Base-by-base conservation (phyloP, 2,888 invertebrate species). In the Euspilapteryx auroguttella region DNA sequence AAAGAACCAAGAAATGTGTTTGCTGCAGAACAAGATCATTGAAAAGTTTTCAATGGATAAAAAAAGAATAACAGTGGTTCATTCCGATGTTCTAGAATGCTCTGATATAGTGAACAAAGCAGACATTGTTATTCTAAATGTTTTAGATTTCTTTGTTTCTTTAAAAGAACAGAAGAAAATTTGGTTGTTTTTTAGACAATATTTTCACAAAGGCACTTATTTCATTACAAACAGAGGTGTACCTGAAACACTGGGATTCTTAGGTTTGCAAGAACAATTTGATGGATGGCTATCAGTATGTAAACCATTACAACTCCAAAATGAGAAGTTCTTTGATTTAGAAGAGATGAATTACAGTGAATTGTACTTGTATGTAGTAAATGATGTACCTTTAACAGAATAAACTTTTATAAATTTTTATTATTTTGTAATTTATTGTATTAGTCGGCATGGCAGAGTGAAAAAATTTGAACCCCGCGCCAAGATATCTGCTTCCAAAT, bases 111-210 rank as follows among this genome's bases (percentile, higher is more conserved):
- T 86, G 11, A 41, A 61, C 31, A 49, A 53, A 31, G 80, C 83
- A 9, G 78, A 87, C 52, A 61, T 87, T 28, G 55, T 86, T 14
- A 55, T 86, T 30, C 81, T 87, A 39, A 87, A 86, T 57, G 80
- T 83, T 2, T 79, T 86, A 45, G 85, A 86, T 42, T 86, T 85
- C 48, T 87, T 87, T 59, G 58, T 82, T 32, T 55, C 79, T 23
- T 47, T 56, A 30, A 71, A 78, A 17, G 71, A 78, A 31, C 86
- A 86, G 45, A 75, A 56, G 34, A 49, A 76, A 37, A 75, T 82
- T 37, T 86, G 85, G 85, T 49, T 58, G 33, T 83, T 80, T 44
- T 61, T 85, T 6, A 73, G 68, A 34, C 56, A 69, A 30, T 50
- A 71, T 38, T 49, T 81, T 1, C 79, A 68, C 41, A 76, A 73